These are phyloP conservation scores for Patiria pectinifera DNA, from an alignment of 53 echinoderm and acorn worm genomes.

Conservation along the genomic window DNA sequence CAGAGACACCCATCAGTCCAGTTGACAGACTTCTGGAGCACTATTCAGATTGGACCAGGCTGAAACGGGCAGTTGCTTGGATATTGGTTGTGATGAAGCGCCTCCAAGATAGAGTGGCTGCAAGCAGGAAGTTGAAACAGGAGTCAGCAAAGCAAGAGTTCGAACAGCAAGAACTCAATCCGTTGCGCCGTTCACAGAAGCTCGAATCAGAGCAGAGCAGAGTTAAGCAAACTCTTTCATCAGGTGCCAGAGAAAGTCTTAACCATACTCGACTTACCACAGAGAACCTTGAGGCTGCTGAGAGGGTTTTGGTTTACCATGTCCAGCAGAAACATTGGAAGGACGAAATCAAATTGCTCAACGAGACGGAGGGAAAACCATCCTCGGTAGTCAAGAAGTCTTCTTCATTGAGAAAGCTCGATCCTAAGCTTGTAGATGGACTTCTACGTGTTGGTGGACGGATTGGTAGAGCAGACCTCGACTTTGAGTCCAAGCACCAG, in stretches of 20 bases:
- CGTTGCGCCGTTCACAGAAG: too few species aligned
- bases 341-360: constrained; percentile 6
- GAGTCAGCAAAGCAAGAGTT: too few species aligned
- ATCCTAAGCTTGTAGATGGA: constrained; percentile 26
- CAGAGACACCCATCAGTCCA: too few species aligned
- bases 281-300: too few species aligned
- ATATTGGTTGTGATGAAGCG: not conserved
- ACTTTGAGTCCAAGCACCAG: constrained; percentile 44
- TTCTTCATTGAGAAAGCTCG: constrained; percentile 23
- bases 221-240: too few species aligned
- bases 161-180: too few species aligned
- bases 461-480: constrained; percentile 29
- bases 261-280: too few species aligned
- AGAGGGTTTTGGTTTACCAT: too few species aligned
- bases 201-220: too few species aligned
- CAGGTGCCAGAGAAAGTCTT: too few species aligned
- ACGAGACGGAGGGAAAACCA: not conserved
- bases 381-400: constrained; percentile 2
- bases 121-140: constrained; percentile 17
- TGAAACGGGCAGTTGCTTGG: constrained; percentile 68
- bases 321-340: not conserved
- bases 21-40: not conserved
- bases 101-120: constrained; percentile 23
- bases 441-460: constrained; percentile 55
- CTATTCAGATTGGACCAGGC: constrained; percentile 51